phyloP scores from a whole-genome alignment of 2,113 vertebrate genomes.

The Antigone vipio region DNA sequence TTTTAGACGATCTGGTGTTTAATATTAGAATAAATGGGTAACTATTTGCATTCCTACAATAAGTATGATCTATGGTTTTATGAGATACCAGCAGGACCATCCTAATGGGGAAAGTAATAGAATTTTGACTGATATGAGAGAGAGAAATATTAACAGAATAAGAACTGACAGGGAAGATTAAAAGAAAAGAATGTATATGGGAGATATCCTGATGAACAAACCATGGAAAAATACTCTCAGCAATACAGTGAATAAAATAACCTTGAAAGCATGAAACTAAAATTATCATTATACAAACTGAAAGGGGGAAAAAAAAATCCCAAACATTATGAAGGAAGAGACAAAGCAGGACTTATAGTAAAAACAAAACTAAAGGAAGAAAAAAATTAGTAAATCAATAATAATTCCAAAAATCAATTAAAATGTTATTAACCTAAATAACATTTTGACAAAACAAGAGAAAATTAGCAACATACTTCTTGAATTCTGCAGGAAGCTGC shows the following conservation, averaged over 20 bases:
- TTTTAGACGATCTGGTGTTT: neutral
- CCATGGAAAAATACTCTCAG: neutral
- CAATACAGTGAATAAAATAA: neutral
- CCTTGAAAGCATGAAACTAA: neutral
- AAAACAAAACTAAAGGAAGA: neutral
- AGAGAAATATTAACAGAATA: conserved; percentile 1
- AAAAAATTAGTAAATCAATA: neutral
- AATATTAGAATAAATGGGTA: neutral
- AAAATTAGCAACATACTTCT: neutral
- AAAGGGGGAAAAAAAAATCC: neutral
- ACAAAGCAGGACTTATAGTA: neutral
- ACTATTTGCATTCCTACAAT: neutral
- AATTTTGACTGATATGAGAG: neutral
- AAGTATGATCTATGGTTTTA: neutral
- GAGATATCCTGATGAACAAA: neutral
- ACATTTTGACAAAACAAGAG: neutral
- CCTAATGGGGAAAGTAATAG: neutral
- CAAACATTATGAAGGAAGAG: neutral
- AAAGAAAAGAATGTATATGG: neutral
- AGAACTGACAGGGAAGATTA: neutral
- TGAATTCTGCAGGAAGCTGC: neutral
- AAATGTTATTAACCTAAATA: neutral
- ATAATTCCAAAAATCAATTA: neutral
- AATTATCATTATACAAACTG: neutral
- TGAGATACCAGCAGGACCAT: neutral